These are phyloP conservation scores for Galaxea fascicularis DNA, from an alignment of 92 coral and sea anemone genomes.

Conservation along the genomic window DNA sequence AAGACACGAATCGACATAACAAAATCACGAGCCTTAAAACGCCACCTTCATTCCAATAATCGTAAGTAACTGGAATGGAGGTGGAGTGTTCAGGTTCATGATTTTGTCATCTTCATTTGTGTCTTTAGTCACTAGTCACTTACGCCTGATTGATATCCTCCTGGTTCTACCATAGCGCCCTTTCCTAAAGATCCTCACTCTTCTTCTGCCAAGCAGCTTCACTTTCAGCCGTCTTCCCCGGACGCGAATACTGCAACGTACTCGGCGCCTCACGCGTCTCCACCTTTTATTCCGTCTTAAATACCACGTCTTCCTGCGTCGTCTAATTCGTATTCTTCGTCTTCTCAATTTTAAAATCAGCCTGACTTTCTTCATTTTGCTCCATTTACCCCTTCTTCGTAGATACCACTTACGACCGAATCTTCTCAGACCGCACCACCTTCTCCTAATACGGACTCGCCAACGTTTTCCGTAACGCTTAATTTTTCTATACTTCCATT, in stretches of 20 bases:
- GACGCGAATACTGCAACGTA: slow-evolving; percentile 33
- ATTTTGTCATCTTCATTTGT: too few species aligned
- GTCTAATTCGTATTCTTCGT: neutral
- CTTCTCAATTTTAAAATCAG: neutral
- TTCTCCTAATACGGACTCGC: neutral
- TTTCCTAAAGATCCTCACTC: slow-evolving; percentile 10
- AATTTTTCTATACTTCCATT: neutral
- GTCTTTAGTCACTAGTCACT: too few species aligned
- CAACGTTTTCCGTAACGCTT: neutral
- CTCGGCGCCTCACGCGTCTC: slow-evolving; percentile 9
- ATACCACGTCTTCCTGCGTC: slow-evolving; percentile 27
- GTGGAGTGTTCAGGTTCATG: too few species aligned
- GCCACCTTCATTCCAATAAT: neutral
- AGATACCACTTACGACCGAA: slow-evolving; percentile 26
- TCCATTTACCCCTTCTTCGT: slow-evolving; percentile 19
- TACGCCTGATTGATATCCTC: slow-evolving; percentile 28
- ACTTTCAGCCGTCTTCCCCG: slow-evolving; percentile 8
- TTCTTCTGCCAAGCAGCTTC: slow-evolving; percentile 10
- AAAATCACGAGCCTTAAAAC: too few species aligned
- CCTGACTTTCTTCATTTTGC: neutral
- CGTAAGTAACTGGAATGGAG: too few species aligned
- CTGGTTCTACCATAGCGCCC: slow-evolving; percentile 6
- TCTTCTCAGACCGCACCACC: slow-evolving; percentile 38
- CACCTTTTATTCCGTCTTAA: neutral
- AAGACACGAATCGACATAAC: too few species aligned